Evolutionary conservation across 1,140 invertebrate genomes (phyloP).

Genomic region (Cherax destructor): DNA sequence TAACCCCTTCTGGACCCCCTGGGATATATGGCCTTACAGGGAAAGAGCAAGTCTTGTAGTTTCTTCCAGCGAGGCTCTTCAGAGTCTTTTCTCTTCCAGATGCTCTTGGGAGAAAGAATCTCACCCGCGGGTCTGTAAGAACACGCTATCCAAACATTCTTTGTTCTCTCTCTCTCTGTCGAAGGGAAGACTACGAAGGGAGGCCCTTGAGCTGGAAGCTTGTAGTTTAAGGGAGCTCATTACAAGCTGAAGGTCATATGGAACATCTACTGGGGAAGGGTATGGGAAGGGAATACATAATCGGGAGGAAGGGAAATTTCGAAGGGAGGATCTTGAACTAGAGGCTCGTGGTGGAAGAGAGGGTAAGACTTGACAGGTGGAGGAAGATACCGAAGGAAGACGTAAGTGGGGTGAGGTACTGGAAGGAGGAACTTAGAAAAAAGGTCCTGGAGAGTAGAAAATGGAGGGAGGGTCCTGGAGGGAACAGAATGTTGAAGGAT

Average conservation of each 20-base stretch:
- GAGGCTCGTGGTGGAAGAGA: not conserved
- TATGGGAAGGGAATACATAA: not conserved
- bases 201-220: not conserved
- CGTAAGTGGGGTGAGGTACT: too few relatives aligned
- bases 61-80: constrained; percentile 57
- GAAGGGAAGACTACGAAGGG: not conserved
- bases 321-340: too few relatives aligned
- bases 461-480: too few relatives aligned
- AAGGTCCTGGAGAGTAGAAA: too few relatives aligned
- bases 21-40: not conserved
- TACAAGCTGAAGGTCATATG: not conserved
- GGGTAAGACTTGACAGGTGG: not conserved
- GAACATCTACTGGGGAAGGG: not conserved
- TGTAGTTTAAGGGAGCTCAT: not conserved
- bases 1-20: not conserved
- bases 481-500: too few relatives aligned
- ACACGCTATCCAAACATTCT: constrained; percentile 38
- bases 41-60: constrained; percentile 24
- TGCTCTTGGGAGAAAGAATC: constrained; percentile 51
- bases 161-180: constrained; percentile 1
- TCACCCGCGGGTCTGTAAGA: constrained; percentile 1
- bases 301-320: not conserved
- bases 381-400: too few relatives aligned
- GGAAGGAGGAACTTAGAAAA: too few relatives aligned
- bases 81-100: constrained; percentile 52